Conservation (phyloP, 2,113 vertebrate genomes). For the Salvator merianae region DNA sequence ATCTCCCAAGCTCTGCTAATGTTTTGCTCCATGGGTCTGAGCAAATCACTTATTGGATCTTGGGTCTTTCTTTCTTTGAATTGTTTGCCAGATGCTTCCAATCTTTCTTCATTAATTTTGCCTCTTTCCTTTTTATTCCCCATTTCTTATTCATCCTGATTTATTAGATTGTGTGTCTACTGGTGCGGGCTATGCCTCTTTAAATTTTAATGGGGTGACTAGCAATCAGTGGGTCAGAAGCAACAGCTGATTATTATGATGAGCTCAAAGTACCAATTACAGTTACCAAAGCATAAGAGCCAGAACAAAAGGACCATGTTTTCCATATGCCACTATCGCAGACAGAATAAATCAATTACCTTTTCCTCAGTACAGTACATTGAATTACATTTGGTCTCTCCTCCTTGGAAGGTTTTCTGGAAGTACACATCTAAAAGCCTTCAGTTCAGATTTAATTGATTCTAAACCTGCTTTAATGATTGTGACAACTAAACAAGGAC, state of each 20-base stretch:
- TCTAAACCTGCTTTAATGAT: neutral
- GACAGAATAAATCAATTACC: conserved; percentile 27
- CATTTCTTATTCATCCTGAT: neutral
- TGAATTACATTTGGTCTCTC: conserved; percentile 15
- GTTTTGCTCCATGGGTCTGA: neutral
- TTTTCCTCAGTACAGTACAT: conserved; percentile 16
- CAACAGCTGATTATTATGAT: neutral
- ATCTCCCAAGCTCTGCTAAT: neutral
- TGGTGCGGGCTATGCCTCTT: neutral
- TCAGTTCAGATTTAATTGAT: conserved; percentile 23
- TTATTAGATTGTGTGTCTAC: conserved; percentile 8
- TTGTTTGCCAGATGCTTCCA: neutral
- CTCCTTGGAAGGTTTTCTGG: conserved; percentile 6
- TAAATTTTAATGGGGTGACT: neutral
- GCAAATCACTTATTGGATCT: neutral
- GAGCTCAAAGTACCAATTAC: conserved; percentile 9
- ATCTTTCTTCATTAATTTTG: neutral
- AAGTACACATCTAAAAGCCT: conserved; percentile 27
- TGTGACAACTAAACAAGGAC: neutral
- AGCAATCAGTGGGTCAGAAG: neutral
- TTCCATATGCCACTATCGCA: conserved; percentile 1
- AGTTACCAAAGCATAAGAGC: neutral
- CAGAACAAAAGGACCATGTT: conserved; percentile 24
- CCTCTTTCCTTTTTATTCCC: neutral
- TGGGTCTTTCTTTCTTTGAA: neutral